phyloP scores from a whole-genome alignment of 2,888 invertebrate species.

The Timema podura region DNA sequence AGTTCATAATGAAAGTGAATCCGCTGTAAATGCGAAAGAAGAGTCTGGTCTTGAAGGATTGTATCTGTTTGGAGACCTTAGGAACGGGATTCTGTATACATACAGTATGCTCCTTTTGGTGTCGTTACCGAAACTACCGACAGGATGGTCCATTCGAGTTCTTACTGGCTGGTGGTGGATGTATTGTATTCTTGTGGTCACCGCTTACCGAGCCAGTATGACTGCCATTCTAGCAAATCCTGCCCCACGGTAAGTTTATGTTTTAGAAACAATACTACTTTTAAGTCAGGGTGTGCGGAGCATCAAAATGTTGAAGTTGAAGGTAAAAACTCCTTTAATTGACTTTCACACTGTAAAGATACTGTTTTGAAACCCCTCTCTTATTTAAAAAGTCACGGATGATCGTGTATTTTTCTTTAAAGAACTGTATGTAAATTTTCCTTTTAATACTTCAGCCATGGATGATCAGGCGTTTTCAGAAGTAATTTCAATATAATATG shows the following conservation, averaged over 20 bases:
- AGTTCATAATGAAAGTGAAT: not conserved
- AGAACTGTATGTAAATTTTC: too few species aligned
- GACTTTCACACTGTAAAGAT: too few species aligned
- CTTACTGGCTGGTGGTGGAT: slow-evolving; percentile 87
- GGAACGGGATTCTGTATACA: slow-evolving; percentile 52
- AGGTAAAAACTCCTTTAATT: too few species aligned
- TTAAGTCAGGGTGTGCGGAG: too few species aligned
- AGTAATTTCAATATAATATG: too few species aligned
- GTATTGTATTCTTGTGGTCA: slow-evolving; percentile 74
- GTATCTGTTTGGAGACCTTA: slow-evolving; percentile 66
- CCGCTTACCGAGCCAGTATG: slow-evolving; percentile 78
- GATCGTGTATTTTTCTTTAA: too few species aligned
- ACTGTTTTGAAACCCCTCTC: too few species aligned
- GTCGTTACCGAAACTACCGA: slow-evolving; percentile 68
- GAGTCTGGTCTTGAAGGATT: slow-evolving; percentile 46
- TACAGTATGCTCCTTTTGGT: slow-evolving; percentile 78
- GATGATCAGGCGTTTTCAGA: too few species aligned
- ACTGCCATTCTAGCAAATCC: slow-evolving; percentile 80
- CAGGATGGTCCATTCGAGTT: slow-evolving; percentile 72
- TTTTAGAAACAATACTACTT: too few species aligned
- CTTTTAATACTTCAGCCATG: too few species aligned
- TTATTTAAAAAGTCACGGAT: too few species aligned
- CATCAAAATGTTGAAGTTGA: too few species aligned
- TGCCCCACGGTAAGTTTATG: slow-evolving; percentile 59
- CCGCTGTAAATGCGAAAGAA: not conserved